A percentile compares a stretch with the other conserved stretches of the same genome.
Evolutionary conservation across 1,140 invertebrate genomes (phyloP).

Genomic region (Scylla paramamosain): DNA sequence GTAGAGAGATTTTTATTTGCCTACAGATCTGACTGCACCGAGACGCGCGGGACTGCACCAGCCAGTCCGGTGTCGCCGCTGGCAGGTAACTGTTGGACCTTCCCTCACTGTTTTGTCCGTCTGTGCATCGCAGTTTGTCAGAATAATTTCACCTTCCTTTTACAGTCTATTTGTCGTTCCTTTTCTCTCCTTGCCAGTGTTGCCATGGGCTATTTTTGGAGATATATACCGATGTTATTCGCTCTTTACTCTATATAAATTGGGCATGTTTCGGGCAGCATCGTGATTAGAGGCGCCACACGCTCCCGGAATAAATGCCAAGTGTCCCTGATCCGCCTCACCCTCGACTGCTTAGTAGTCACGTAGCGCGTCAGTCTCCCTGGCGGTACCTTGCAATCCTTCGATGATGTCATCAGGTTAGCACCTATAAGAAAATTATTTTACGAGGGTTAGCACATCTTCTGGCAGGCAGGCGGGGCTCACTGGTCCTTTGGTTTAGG

Average conservation of each 20-base stretch:
- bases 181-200: neutral
- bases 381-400: neutral
- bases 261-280: neutral
- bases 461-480: neutral
- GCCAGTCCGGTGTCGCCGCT: neutral
- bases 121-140: neutral
- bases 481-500: neutral
- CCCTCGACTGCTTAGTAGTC: neutral
- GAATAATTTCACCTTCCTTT: slow-evolving; percentile 12
- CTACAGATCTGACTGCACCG: neutral
- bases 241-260: neutral
- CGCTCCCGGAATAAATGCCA: neutral
- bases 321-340: neutral
- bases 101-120: neutral
- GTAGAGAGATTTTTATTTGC: slow-evolving; percentile 1
- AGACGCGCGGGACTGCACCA: neutral
- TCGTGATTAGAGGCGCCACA: neutral
- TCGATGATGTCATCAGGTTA: slow-evolving; percentile 2
- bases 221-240: neutral
- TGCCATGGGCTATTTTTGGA: neutral
- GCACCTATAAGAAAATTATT: slow-evolving; percentile 23
- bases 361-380: slow-evolving; percentile 1
- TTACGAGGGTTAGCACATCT: slow-evolving; percentile 13
- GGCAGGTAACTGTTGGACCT: neutral
- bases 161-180: slow-evolving; percentile 2